These are phyloP conservation scores for Rhabdomys pumilio DNA, from an alignment of 2,797 vertebrate genomes.

Conservation along the genomic window DNA sequence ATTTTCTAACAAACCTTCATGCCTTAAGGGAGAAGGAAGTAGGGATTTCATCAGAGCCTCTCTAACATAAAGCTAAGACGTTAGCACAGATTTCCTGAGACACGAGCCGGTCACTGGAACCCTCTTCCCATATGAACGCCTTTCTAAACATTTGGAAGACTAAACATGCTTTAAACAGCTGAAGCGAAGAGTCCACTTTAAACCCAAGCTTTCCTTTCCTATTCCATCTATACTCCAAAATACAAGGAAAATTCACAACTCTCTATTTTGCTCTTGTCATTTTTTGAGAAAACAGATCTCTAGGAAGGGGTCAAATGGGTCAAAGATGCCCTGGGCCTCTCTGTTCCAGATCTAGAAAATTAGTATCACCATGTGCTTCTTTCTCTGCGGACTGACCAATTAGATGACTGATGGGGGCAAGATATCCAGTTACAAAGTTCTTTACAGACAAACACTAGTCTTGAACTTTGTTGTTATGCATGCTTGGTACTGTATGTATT, in stretches of 20 bases:
- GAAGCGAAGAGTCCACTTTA: not conserved
- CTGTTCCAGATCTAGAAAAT: conserved; percentile 6
- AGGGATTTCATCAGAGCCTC: conserved; percentile 21
- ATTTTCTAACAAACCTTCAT: conserved; percentile 36
- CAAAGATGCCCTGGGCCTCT: not conserved
- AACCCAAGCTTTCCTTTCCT: conserved; percentile 40
- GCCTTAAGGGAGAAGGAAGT: conserved; percentile 21
- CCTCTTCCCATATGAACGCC: not conserved
- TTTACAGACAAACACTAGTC: conserved; percentile 10
- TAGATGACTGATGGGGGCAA: not conserved
- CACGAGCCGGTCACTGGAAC: conserved; percentile 31
- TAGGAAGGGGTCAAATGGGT: not conserved
- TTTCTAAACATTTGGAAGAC: conserved; percentile 21
- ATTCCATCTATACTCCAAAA: conserved; percentile 6
- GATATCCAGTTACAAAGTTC: conserved; percentile 29
- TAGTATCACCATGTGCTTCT: not conserved
- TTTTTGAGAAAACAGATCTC: conserved; percentile 49
- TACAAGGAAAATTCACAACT: not conserved
- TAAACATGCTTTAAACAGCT: conserved; percentile 7
- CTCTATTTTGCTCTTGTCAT: conserved; percentile 20
- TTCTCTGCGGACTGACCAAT: conserved; percentile 7
- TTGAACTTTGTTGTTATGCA: not conserved
- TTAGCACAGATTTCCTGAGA: conserved; percentile 23
- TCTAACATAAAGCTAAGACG: conserved; percentile 33
- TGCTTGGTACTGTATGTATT: not conserved